These are phyloP conservation scores for Watsonalla binaria DNA, from an alignment of 2,888 invertebrate species.

Conservation along the genomic window DNA sequence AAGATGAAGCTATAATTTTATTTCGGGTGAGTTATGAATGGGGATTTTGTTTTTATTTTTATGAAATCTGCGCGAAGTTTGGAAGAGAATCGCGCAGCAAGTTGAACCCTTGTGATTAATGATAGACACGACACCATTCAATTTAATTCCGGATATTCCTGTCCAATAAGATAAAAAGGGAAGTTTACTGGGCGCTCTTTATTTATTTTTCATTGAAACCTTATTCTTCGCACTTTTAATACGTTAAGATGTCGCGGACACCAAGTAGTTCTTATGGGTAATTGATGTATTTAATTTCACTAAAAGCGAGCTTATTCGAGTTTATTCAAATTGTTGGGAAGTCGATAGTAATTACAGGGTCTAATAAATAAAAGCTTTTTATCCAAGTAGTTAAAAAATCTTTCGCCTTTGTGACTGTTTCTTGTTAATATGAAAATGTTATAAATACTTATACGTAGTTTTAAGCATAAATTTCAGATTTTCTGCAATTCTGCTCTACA, in stretches of 20 bases:
- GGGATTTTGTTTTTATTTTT: conserved; percentile 20
- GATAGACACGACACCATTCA: conserved; percentile 56
- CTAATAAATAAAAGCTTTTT: too few species aligned
- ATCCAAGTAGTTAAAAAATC: too few species aligned
- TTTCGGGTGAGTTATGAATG: conserved; percentile 16
- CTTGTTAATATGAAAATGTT: too few species aligned
- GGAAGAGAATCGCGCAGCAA: conserved; percentile 39
- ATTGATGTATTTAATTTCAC: background rate
- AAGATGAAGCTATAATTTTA: background rate
- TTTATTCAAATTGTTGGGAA: too few species aligned
- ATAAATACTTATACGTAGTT: too few species aligned
- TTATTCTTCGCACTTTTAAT: conserved; percentile 12
- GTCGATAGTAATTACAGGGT: too few species aligned
- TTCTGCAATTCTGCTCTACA: too few species aligned
- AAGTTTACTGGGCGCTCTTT: conserved; percentile 19
- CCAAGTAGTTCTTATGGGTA: conserved; percentile 1
- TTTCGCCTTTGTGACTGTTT: too few species aligned
- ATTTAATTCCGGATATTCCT: conserved; percentile 54
- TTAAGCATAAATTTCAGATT: too few species aligned
- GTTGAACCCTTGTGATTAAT: conserved; percentile 55
- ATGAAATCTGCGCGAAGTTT: conserved; percentile 37
- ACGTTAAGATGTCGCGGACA: background rate
- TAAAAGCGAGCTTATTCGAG: background rate
- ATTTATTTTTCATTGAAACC: conserved; percentile 30
- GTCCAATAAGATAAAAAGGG: conserved; percentile 45